These are phyloP conservation scores for Atethmia centrago DNA, from an alignment of 2,888 invertebrate genomes.

Conservation along the genomic window DNA sequence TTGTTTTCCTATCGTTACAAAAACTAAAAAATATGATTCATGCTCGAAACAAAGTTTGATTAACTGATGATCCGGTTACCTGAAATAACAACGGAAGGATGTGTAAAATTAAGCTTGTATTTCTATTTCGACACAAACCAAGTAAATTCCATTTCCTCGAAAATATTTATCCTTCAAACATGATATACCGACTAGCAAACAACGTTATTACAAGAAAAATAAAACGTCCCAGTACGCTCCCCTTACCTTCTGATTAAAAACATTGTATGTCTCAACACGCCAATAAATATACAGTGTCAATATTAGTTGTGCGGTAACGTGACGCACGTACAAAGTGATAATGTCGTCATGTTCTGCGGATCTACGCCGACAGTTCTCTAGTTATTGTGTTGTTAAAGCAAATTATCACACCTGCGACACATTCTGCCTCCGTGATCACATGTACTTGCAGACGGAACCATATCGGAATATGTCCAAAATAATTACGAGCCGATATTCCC, in stretches of 20 bases:
- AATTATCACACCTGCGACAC: conserved; percentile 65
- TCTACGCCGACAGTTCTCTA: conserved; percentile 56
- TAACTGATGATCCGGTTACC: conserved; percentile 4
- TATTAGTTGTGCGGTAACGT: conserved; percentile 59
- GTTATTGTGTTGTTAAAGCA: conserved; percentile 65
- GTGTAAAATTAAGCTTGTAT: conserved; percentile 27
- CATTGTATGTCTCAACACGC: conserved; percentile 57
- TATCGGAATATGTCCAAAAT: conserved; percentile 29
- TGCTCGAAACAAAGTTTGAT: conserved; percentile 4
- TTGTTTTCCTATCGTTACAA: not conserved
- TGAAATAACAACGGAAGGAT: conserved; percentile 27
- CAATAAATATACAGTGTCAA: conserved; percentile 65
- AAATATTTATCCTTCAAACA: conserved; percentile 56
- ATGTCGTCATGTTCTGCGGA: conserved; percentile 61
- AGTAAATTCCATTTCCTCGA: conserved; percentile 49
- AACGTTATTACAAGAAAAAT: conserved; percentile 55
- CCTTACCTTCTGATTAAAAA: conserved; percentile 64
- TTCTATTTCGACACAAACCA: conserved; percentile 41
- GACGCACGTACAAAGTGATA: conserved; percentile 57
- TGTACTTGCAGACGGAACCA: conserved; percentile 37
- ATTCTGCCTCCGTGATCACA: conserved; percentile 40
- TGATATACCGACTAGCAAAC: conserved; percentile 49
- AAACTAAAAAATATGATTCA: not conserved
- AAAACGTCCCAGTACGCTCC: conserved; percentile 45
- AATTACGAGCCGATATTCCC: conserved; percentile 50